Base-by-base conservation (phyloP, 2,113 vertebrate genomes). In the Corvus hawaiiensis region DNA sequence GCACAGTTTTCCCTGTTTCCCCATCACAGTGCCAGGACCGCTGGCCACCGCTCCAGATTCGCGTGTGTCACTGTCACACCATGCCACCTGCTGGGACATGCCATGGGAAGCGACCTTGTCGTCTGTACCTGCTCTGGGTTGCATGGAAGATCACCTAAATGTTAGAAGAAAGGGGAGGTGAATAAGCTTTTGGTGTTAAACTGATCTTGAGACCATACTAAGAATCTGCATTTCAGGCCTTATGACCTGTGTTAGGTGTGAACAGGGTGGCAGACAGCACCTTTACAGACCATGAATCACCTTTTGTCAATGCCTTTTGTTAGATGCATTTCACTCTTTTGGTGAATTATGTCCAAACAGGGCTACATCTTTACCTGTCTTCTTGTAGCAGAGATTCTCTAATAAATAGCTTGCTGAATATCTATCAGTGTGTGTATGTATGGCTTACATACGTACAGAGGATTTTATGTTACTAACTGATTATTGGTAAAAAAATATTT, bases 31-130 rank as follows among this genome's bases (percentile, higher is more conserved):
- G 43, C 49, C 37, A 23, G 61, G 28, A 17, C 16, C 0, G 0
- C 39, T 23, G 58, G 23, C 33, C 82, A 32, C 30, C 1, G 0
- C 26, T 49, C 49, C 32, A 37, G n/a, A 9, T 66, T 5, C 16
- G 14, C 16, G 48, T 28, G 17, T 26, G 49, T 33, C 59, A 11
- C 56, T 54, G 18, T 54, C 55, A 19, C 68, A 13, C 32, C 0
- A 0, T 62, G 74, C 22, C 77, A 51, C 68, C 37, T 6, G 7
- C 61, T 7, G 9, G 26, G 27, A 66, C 0, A 0, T 0, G 3
- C 35, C 0, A 0, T 14, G 59, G 49, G 28, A 33, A 51, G 41
- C 0, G 7, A 28, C n/a, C 58, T 44, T 14, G 13, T 41, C 62
- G 71, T 76, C 62, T 52, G 35, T 23, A 23, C 15, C 54, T 59